A percentile compares a stretch with the other conserved stretches of the same genome.
Conservation (phyloP, 2,797 vertebrate species). For the Acrocephalus scirpaceus region DNA sequence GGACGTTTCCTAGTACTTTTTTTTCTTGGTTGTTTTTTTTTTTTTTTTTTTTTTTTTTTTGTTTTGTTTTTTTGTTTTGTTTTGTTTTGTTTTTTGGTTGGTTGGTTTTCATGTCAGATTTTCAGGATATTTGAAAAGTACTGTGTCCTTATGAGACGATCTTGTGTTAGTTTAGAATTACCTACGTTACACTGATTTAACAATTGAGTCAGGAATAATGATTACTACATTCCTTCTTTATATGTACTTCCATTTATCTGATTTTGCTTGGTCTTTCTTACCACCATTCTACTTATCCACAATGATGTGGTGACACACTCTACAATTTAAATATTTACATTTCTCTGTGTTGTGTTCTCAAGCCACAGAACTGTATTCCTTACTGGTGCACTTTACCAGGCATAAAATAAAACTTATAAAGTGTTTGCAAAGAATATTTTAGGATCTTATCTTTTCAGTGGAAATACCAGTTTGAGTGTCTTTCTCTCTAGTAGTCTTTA, state of each 20-base stretch:
- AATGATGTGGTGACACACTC: not conserved
- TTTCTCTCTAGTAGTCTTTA: not conserved
- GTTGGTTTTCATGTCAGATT: not conserved
- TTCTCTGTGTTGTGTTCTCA: not conserved
- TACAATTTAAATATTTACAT: not conserved
- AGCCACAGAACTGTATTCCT: not conserved
- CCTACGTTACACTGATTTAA: not conserved
- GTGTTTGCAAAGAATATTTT: not conserved
- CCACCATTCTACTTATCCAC: not conserved
- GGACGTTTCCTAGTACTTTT: not conserved
- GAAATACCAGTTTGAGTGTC: not conserved
- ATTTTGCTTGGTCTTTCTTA: not conserved
- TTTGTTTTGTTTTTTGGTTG: not conserved
- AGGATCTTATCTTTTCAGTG: not conserved
- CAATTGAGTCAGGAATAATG: not conserved
- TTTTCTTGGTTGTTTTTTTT: fast-evolving
- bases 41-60: too few relatives aligned
- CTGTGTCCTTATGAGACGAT: not conserved
- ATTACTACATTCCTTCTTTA: not conserved
- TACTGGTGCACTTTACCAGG: not conserved
- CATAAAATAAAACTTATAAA: not conserved
- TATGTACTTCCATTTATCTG: not conserved
- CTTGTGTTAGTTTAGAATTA: not conserved
- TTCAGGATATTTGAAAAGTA: not conserved
- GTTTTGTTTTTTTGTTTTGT: too few relatives aligned